Conservation (phyloP, 2,113 vertebrate genomes). For the Beaufortia kweichowensis region DNA sequence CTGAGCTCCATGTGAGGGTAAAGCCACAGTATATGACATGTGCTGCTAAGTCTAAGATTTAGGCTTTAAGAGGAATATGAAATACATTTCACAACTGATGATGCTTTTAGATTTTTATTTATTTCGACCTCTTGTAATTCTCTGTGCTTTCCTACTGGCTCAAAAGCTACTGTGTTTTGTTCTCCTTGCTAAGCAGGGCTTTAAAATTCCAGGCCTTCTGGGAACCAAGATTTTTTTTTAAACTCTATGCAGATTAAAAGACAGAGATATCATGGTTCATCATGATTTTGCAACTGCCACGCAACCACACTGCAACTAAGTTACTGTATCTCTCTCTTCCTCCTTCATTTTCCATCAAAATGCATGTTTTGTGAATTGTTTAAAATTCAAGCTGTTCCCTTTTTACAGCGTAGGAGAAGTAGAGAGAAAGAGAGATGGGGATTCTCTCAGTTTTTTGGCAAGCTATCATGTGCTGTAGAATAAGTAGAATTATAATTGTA, state of each 20-base stretch:
- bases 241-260: neutral
- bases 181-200: neutral
- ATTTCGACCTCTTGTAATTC: neutral
- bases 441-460: neutral
- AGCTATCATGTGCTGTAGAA: conserved; percentile 15
- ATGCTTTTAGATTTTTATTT: neutral
- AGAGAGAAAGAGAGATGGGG: neutral
- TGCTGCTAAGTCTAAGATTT: conserved; percentile 71
- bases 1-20: conserved; percentile 77
- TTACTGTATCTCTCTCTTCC: neutral
- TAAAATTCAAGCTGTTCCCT: conserved; percentile 39
- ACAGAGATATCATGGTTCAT: neutral
- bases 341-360: conserved; percentile 4
- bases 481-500: conserved; percentile 16
- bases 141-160: neutral
- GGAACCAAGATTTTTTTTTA: neutral
- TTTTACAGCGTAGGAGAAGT: neutral
- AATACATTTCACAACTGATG: conserved; percentile 52
- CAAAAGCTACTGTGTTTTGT: neutral
- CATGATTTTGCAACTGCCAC: neutral
- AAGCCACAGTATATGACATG: conserved; percentile 62
- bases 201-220: conserved; percentile 30
- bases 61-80: conserved; percentile 50
- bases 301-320: neutral
- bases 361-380: conserved; percentile 27